Percentiles rank a stretch among this genome's conserved stretches.
phyloP scores from a whole-genome alignment of 2,888 invertebrate species.

The Philonicus albiceps region DNA sequence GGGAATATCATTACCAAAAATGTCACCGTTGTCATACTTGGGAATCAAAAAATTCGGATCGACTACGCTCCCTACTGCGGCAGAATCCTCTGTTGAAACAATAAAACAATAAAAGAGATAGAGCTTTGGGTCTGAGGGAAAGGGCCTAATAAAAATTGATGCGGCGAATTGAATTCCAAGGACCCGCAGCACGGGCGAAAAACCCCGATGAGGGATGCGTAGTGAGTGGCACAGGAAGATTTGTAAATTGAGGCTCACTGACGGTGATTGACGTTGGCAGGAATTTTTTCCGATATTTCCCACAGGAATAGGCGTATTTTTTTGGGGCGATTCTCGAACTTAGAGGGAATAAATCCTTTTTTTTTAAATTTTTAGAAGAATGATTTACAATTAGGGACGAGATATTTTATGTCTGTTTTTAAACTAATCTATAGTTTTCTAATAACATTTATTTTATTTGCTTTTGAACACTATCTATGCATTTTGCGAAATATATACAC shows the following conservation, averaged over 20 bases:
- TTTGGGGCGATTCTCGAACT: neutral
- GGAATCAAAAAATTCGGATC: slow-evolving; percentile 45
- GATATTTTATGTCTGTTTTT: neutral
- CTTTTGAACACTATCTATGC: too few species aligned
- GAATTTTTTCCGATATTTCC: neutral
- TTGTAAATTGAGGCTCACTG: neutral
- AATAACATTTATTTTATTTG: too few species aligned
- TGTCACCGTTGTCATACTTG: slow-evolving; percentile 46
- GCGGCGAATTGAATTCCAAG: neutral
- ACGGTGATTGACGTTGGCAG: slow-evolving; percentile 15
- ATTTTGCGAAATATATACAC: too few species aligned
- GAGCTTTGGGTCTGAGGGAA: neutral
- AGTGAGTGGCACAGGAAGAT: neutral
- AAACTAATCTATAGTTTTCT: neutral
- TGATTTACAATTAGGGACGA: neutral
- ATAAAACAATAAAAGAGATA: slow-evolving; percentile 3
- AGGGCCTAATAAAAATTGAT: neutral
- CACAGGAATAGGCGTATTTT: neutral
- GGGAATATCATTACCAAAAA: slow-evolving; percentile 40
- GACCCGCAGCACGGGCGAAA: neutral
- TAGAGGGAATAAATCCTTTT: neutral
- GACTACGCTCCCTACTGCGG: slow-evolving; percentile 7
- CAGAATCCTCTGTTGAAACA: neutral
- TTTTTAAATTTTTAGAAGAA: neutral
- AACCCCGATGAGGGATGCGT: neutral